Evolutionary conservation across 30 jellyfish, hydroid and myxozoan species (phyloP).

Genomic region (Sanderia malayensis): DNA sequence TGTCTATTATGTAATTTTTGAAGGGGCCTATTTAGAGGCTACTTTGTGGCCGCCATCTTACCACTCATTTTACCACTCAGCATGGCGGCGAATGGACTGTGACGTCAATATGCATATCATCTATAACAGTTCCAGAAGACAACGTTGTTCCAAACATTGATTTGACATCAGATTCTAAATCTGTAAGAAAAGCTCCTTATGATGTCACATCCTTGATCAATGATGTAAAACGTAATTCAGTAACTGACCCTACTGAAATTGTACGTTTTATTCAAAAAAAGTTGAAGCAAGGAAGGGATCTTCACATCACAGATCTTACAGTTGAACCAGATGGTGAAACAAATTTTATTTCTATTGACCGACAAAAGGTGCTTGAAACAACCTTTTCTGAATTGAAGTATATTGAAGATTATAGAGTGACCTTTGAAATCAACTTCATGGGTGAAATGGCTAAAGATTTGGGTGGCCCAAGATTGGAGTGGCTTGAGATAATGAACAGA

Average conservation of each 20-base stretch:
- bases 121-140: no score
- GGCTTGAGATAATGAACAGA: slow-evolving; percentile 26
- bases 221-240: slow-evolving; percentile 1
- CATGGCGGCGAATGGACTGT: no score
- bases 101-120: no score
- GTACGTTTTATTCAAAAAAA: slow-evolving; percentile 25
- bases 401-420: slow-evolving; percentile 23
- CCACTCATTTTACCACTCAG: no score
- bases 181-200: background rate
- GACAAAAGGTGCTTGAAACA: slow-evolving; percentile 22
- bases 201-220: background rate
- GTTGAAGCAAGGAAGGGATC: slow-evolving; percentile 36
- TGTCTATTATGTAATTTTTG: no score
- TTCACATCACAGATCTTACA: slow-evolving; percentile 13
- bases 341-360: slow-evolving; percentile 45
- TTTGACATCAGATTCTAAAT: no score
- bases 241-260: slow-evolving; percentile 29
- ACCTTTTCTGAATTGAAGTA: slow-evolving; percentile 41
- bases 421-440: slow-evolving; percentile 54
- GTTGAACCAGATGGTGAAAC: slow-evolving; percentile 35
- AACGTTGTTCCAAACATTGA: no score
- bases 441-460: slow-evolving; percentile 55
- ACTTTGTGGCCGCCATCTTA: no score
- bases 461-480: slow-evolving; percentile 67
- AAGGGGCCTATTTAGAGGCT: no score